Base-by-base conservation (phyloP, 2,888 invertebrate species). In the Camponotus fellah region DNA sequence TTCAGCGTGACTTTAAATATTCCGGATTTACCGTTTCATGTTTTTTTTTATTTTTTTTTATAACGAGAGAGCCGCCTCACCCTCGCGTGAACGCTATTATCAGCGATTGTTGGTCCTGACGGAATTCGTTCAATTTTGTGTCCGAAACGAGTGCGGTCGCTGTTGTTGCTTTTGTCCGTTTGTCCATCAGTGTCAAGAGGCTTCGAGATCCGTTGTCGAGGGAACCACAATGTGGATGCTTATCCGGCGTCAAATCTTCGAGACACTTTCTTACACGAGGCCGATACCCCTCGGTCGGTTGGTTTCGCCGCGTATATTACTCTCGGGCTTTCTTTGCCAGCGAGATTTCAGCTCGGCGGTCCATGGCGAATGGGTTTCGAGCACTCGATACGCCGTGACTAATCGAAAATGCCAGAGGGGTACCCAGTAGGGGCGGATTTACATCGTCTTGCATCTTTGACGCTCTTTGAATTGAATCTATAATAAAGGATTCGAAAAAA, bases 301-400 rank as follows among this genome's bases (percentile, higher is more conserved):
- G 64, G 72, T 71, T 66, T 76, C 26, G 49, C 43, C 49, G 69
- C 64, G 84, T 69, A 83, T 53, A 84, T 71, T 26, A 40, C 43
- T 26, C 58, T 40, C 56, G 64, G 21, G 71, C 72, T 43, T 49
- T 40, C 60, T 46, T 66, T 65, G 60, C 64, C 60, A 40, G 34
- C 82, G 80, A 81, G 83, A 86, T 87, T 87, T 90, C 87, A 86
- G 87, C 86, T 85, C 82, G 90, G 89, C 92, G 86, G 85, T 74
- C 88, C 88, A 88, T 92, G 85, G 89, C 91, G 91, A 92, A 92
- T 92, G 91, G 89, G 83, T 88, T 89, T 90, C 82, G 82, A 82
- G 77, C 79, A 66, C 68, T 86, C 87, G 87, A 86, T 90, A 87
- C 87, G 79, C 87, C 88, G 87, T 92, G 87, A 92, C 92, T 92